Conservation (phyloP, 1,140 invertebrate genomes). For the honey bee (Apis mellifera) region Amel_HAv3.1 CM009939.2:9432001-9432500, state of each 20-base stretch:
- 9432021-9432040: no score
- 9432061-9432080: no score
- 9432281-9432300: not conserved
- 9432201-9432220: not conserved
- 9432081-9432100: no score
- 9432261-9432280: not conserved
- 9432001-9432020: not conserved
- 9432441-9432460: conserved; percentile 62
- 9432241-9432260: no score
- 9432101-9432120: no score
- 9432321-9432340: conserved; percentile 43
- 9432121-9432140: no score
- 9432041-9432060: not conserved
- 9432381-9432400: conserved; percentile 56
- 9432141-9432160: no score
- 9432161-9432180: no score
- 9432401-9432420: conserved; percentile 69
- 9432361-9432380: conserved; percentile 49
- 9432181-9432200: no score
- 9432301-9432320: not conserved
- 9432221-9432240: no score
- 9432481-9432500: conserved; percentile 51
- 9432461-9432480: no score
- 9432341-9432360: conserved; percentile 16
- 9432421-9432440: conserved; percentile 56